Conservation (phyloP, 2,888 invertebrate species). For the Polymixis lichenea region DNA sequence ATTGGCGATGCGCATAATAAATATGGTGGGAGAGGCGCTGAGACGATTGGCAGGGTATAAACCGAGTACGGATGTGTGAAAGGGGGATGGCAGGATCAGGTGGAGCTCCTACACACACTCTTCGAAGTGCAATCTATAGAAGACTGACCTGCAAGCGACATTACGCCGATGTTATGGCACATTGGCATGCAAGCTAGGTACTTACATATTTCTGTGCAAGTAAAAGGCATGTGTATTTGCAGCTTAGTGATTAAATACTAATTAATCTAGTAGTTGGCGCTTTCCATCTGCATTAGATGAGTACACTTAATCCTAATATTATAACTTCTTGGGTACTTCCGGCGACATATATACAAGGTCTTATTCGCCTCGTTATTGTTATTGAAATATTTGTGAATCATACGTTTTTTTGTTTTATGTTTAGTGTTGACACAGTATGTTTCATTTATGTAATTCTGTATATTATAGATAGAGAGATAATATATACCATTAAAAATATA, state of each 20-base stretch:
- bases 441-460: conserved; percentile 34
- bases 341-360: conserved; percentile 50
- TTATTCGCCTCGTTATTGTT: conserved; percentile 46
- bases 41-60: neutral
- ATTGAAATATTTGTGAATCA: conserved; percentile 18
- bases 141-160: neutral
- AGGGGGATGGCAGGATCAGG: neutral
- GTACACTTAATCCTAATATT: conserved; percentile 5
- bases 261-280: conserved; percentile 11
- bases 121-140: neutral
- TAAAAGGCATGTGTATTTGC: neutral
- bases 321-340: conserved; percentile 5
- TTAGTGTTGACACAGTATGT: conserved; percentile 27
- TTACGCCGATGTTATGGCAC: neutral
- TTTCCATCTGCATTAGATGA: too few species aligned
- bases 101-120: neutral
- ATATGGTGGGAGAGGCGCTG: neutral
- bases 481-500: neutral
- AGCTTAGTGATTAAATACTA: conserved; percentile 5
- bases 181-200: neutral
- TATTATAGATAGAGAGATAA: neutral
- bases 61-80: neutral
- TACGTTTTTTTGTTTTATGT: conserved; percentile 1
- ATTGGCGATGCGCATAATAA: neutral
- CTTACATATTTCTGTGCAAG: conserved; percentile 7